Conservation (phyloP, 1,140 invertebrate species). For the Littorina saxatilis region DNA sequence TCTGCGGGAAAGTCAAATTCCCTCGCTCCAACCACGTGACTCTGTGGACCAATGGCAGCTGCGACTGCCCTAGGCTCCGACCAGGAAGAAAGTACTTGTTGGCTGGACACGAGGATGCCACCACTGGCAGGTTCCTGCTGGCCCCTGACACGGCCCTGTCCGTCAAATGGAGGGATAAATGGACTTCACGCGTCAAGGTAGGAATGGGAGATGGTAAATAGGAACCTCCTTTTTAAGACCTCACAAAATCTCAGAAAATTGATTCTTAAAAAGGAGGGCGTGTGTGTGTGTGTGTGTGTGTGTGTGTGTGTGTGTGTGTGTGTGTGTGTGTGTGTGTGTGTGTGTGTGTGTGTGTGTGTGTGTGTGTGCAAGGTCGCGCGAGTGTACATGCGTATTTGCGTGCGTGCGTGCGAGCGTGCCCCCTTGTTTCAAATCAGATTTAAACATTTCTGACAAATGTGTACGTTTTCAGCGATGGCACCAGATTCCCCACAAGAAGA, state of each 20-base stretch:
- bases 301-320: not conserved
- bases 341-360: conserved; percentile 6
- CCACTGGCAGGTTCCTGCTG: conserved; percentile 49
- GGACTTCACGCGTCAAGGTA: conserved; percentile 51
- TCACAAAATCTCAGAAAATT: not conserved
- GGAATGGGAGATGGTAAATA: no score
- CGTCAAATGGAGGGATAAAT: conserved; percentile 51
- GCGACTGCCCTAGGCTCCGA: conserved; percentile 55
- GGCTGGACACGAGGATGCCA: conserved; percentile 52
- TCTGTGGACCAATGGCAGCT: conserved; percentile 61
- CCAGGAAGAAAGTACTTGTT: conserved; percentile 51
- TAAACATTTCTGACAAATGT: not conserved
- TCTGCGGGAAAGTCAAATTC: conserved; percentile 48
- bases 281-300: not conserved
- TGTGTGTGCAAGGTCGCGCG: not conserved
- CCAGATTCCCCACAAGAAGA: not conserved
- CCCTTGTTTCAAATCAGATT: not conserved
- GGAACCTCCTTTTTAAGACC: not conserved
- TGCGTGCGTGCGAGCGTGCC: not conserved
- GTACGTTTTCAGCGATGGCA: conserved; percentile 17
- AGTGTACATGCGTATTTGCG: not conserved
- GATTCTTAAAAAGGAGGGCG: no score
- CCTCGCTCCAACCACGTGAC: conserved; percentile 49
- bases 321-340: not conserved
- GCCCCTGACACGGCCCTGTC: conserved; percentile 47